These are phyloP conservation scores for Fulmarus glacialis DNA, from an alignment of 2,113 vertebrate genomes.

Conservation along the genomic window DNA sequence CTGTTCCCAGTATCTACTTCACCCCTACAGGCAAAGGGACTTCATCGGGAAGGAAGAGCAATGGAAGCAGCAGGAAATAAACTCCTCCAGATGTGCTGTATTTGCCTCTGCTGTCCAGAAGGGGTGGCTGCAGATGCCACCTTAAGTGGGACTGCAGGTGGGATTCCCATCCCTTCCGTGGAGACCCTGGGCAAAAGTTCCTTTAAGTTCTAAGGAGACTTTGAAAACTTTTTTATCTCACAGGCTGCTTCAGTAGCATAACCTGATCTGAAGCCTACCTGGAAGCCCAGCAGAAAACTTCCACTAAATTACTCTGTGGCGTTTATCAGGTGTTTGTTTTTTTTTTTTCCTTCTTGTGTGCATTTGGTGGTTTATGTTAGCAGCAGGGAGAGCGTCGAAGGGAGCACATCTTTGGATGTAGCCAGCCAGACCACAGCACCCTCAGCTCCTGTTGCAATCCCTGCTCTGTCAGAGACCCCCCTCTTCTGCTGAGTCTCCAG, in stretches of 20 bases:
- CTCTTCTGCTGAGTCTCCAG: neutral
- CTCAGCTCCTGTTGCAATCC: neutral
- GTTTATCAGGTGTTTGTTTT: neutral
- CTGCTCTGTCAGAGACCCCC: neutral
- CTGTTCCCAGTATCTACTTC: neutral
- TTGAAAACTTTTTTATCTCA: neutral
- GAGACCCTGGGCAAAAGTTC: neutral
- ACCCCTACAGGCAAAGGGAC: neutral
- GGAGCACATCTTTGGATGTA: neutral
- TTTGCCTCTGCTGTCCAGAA: neutral
- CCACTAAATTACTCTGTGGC: neutral
- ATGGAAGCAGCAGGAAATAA: neutral
- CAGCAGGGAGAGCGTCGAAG: accelerated
- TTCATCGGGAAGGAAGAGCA: neutral
- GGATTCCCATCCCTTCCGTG: neutral
- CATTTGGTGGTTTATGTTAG: neutral
- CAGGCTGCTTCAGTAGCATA: neutral
- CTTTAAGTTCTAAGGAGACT: neutral
- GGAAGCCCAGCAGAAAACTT: neutral
- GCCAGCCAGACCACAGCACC: neutral
- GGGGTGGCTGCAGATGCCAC: neutral
- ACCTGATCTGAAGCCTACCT: neutral
- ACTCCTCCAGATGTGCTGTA: neutral
- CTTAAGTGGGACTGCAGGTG: neutral
- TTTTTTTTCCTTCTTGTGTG: neutral